A percentile compares a stretch with the other conserved stretches of the same genome.
These are phyloP conservation scores for Ernsta delagoae DNA, from an alignment of 2,888 invertebrate genomes.

Conservation along the genomic window DNA sequence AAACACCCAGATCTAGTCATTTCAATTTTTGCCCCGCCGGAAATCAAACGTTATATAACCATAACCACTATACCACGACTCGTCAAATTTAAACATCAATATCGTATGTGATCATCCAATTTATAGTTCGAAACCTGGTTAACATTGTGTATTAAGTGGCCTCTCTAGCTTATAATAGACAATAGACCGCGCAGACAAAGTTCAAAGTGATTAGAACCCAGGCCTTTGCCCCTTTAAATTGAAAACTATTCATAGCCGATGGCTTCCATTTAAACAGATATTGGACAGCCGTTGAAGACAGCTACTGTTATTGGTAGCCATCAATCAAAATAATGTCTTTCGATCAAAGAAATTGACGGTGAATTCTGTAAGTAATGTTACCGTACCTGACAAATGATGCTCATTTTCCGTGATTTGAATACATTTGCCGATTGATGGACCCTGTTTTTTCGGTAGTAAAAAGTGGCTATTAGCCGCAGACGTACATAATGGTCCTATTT, in stretches of 20 bases:
- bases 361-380: conserved; percentile 9
- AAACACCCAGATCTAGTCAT: too few relatives aligned
- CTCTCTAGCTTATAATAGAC: neutral
- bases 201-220: neutral
- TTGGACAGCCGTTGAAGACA: neutral
- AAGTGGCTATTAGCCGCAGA: conserved; percentile 1
- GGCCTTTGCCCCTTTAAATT: conserved; percentile 6
- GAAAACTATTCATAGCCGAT: conserved; percentile 21
- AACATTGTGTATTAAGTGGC: neutral
- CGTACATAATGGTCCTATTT: neutral
- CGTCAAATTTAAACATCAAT: too few relatives aligned
- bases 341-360: conserved; percentile 17
- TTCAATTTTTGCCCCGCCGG: too few relatives aligned
- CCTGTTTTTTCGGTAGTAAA: conserved; percentile 1
- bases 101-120: too few relatives aligned
- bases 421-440: conserved; percentile 2
- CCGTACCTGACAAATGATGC: conserved; percentile 3
- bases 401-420: conserved; percentile 19
- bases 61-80: too few relatives aligned
- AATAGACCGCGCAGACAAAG: neutral
- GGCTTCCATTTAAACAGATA: conserved; percentile 14
- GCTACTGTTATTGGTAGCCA: conserved; percentile 10
- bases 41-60: too few relatives aligned
- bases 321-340: conserved; percentile 26
- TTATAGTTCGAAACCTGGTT: neutral